Conservation (phyloP, 2,113 vertebrate species). For the Riparia riparia region DNA sequence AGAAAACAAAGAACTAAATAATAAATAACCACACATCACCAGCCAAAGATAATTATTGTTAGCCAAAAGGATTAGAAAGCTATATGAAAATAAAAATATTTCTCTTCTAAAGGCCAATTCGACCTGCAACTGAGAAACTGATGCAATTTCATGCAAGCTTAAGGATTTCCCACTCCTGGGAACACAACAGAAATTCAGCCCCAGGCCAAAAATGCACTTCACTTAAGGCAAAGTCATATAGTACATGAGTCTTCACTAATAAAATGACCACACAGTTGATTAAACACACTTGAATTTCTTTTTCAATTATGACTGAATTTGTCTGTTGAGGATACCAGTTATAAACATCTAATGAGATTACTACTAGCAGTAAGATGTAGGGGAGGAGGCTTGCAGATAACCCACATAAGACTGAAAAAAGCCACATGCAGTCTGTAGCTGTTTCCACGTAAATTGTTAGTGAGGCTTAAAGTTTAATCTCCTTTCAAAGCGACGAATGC, state of each 20-base stretch:
- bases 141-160: background rate
- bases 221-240: background rate
- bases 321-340: background rate
- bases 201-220: background rate
- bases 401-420: background rate
- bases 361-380: background rate
- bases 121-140: background rate
- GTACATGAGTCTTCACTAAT: background rate
- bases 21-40: background rate
- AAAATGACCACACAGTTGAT: background rate
- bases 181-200: background rate
- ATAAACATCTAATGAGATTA: constrained; percentile 60
- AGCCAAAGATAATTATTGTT: background rate
- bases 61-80: background rate
- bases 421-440: background rate
- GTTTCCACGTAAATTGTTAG: background rate
- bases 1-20: background rate
- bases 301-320: constrained; percentile 1
- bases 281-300: background rate
- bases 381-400: background rate
- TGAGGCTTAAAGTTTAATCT: constrained; percentile 36
- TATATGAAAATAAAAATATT: background rate
- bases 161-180: background rate
- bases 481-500: constrained; percentile 2
- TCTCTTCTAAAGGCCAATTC: background rate